Conservation (phyloP, 2,888 invertebrate genomes). For the Himalopsyche tibetana region DNA sequence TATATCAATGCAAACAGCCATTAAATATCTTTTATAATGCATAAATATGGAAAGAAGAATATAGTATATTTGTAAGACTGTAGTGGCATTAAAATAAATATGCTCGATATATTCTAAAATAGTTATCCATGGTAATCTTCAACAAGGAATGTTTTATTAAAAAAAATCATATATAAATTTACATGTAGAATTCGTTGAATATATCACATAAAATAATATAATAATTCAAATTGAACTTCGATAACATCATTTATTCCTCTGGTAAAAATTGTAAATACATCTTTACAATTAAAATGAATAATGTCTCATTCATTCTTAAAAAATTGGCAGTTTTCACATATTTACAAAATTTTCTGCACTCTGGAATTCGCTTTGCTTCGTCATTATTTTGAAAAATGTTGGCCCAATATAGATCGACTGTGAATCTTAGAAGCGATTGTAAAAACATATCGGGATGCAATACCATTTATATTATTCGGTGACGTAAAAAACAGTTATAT, state of each 20-base stretch:
- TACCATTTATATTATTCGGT: too few relatives aligned
- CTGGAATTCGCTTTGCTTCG: background rate
- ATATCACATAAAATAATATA: conserved; percentile 52
- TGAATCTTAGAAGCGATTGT: too few relatives aligned
- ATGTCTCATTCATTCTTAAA: conserved; percentile 1
- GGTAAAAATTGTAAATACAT: conserved; percentile 19
- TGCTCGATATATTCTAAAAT: conserved; percentile 67
- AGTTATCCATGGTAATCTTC: conserved; percentile 67
- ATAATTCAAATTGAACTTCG: conserved; percentile 18
- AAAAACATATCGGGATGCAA: too few relatives aligned
- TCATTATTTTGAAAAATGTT: background rate
- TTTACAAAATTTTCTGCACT: conserved; percentile 23
- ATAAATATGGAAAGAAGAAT: background rate
- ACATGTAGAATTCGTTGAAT: conserved; percentile 45
- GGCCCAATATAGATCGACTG: background rate
- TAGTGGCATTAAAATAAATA: too few relatives aligned
- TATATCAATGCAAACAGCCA: background rate
- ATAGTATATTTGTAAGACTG: background rate
- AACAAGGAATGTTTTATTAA: conserved; percentile 61
- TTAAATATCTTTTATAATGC: background rate
- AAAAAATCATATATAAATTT: conserved; percentile 65
- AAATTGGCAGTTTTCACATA: conserved; percentile 38
- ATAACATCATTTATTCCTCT: conserved; percentile 33
- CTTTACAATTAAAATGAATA: conserved; percentile 31
- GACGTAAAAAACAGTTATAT: too few relatives aligned